phyloP scores from a whole-genome alignment of 1,140 invertebrate species.

The Limonius californicus region DNA sequence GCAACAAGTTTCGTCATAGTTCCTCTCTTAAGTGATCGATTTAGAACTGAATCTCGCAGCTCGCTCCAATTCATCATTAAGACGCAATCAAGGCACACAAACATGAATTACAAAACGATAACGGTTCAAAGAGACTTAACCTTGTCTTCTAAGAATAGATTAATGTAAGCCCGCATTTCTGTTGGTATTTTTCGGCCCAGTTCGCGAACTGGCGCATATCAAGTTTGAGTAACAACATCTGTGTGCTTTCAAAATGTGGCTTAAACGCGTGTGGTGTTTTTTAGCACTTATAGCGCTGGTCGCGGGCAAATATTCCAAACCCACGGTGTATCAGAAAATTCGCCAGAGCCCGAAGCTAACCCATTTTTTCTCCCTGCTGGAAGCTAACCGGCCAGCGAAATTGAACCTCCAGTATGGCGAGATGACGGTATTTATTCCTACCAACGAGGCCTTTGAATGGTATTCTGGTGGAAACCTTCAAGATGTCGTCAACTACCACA shows the following conservation, averaged over 20 bases:
- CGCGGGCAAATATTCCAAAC: not conserved
- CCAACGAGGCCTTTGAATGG: slow-evolving; percentile 68
- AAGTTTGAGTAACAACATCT: too few relatives aligned
- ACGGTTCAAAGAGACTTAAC: not conserved
- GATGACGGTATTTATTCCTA: slow-evolving; percentile 71
- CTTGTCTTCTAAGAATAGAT: not conserved
- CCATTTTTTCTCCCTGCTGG: slow-evolving; percentile 25
- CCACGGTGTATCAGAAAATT: slow-evolving; percentile 22
- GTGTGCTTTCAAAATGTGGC: not conserved
- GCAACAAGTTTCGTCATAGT: not conserved
- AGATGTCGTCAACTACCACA: slow-evolving; percentile 64
- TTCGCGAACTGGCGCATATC: too few relatives aligned
- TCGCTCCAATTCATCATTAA: too few relatives aligned
- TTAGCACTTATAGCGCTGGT: not conserved
- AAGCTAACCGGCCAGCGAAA: slow-evolving; percentile 13
- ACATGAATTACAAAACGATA: not conserved
- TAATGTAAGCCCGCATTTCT: not conserved
- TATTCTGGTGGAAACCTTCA: slow-evolving; percentile 48
- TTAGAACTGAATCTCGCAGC: not conserved
- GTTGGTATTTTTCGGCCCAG: not conserved
- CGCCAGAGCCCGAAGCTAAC: slow-evolving; percentile 21
- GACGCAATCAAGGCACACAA: not conserved
- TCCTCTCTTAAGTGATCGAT: not conserved
- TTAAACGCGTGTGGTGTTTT: not conserved
- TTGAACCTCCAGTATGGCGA: slow-evolving; percentile 58